These are phyloP conservation scores for Typhlichthys eigenmanni DNA, from an alignment of 2,797 vertebrate genomes.

Conservation along the genomic window DNA sequence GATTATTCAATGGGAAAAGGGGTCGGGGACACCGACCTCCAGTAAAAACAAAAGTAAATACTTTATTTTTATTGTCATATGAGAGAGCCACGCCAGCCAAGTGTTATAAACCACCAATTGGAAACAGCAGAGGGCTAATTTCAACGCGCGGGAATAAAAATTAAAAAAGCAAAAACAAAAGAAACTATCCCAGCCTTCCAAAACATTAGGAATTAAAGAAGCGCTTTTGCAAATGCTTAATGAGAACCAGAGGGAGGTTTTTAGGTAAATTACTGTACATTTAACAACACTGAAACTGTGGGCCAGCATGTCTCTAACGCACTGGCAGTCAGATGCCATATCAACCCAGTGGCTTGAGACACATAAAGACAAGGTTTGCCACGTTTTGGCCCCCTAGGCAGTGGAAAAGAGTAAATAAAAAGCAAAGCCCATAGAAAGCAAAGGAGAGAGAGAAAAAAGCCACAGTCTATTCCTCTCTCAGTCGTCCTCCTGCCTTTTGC, in stretches of 20 bases:
- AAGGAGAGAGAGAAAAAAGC: conserved; percentile 32
- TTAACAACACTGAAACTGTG: conserved; percentile 41
- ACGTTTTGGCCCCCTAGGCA: conserved; percentile 50
- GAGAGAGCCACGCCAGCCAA: conserved; percentile 49
- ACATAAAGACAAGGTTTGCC: conserved; percentile 63
- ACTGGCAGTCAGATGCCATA: conserved; percentile 38
- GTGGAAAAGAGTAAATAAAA: conserved; percentile 61
- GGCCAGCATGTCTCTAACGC: conserved; percentile 49
- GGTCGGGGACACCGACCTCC: conserved; percentile 44
- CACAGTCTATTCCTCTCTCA: conserved; percentile 27
- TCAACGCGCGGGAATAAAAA: conserved; percentile 40
- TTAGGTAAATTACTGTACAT: conserved; percentile 38
- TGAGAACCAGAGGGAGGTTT: conserved; percentile 68
- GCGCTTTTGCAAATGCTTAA: conserved; percentile 59
- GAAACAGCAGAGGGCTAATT: conserved; percentile 63
- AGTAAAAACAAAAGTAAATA: conserved; percentile 74
- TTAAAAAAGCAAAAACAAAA: conserved; percentile 27
- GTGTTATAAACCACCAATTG: conserved; percentile 56
- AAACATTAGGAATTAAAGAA: conserved; percentile 72
- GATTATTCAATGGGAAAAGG: conserved; percentile 48
- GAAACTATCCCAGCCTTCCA: conserved; percentile 45
- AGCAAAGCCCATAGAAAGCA: conserved; percentile 56
- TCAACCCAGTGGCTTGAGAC: conserved; percentile 50
- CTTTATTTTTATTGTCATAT: conserved; percentile 71
- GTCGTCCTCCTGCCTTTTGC: conserved; percentile 38